Evolutionary conservation across 2,797 vertebrate genomes (phyloP), one percentile per base, ranked within the genome.

Genomic region (Sebastes hubbsi): DNA sequence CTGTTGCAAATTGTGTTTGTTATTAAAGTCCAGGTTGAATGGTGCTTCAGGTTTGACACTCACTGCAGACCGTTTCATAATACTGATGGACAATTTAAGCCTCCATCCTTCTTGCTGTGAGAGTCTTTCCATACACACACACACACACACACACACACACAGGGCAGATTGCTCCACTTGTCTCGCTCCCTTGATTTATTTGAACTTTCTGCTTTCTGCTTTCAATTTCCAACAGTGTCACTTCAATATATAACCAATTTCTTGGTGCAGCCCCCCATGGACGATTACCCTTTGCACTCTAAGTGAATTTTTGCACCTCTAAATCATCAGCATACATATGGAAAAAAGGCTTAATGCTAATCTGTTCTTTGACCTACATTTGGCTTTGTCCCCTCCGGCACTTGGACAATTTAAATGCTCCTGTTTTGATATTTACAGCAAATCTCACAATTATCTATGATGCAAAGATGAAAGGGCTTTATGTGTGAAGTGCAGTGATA

Each of bases 161-260:
- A 32, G 65, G 62, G 30, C 78, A 84, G 70, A 85, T 84, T 83
- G 66, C 58, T 78, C 75, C 82, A 83, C 80, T 78, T 79, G 75
- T 73, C 77, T 86, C 54, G 4, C 76, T 68, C 49, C 61, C 67
- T 58, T 89, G 85, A 93, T 93, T 91, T 88, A 90, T 88, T 89
- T 89, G 82, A 86, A 91, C 91, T 88, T 87, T 87, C 89, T 85
- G 87, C 85, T 75, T 86, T 82, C 75, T 91, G 85, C 89, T 88
- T 92, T 84, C 86, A 88, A 75, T 92, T 90, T 90, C 72, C 77
- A 79, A 83, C 87, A 83, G 72, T 90, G 91, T 90, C 82, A 90
- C 89, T 93, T 93, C 86, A 94, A 91, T 91, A 90, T 91, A 89
- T 84, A 90, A 93, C 88, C 91, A 92, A 90, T 94, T 92, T 91